phyloP scores from a whole-genome alignment of 2,113 vertebrate species.

The Naja naja region DNA sequence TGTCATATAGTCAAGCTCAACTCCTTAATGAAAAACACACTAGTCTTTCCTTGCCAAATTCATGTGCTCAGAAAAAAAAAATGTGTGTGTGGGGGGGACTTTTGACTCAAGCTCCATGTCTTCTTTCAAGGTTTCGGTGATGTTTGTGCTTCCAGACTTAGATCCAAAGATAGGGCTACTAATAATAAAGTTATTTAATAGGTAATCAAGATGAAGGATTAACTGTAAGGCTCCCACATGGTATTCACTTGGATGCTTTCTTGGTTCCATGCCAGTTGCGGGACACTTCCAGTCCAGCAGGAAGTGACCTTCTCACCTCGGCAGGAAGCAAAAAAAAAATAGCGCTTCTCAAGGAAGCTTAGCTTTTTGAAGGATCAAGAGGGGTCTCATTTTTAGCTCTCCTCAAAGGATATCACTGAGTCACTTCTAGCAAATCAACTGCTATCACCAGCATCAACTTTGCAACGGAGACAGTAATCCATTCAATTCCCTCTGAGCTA shows the following conservation, averaged over 20 bases:
- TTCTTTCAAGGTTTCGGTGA: neutral
- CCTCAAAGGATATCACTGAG: neutral
- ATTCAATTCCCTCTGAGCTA: neutral
- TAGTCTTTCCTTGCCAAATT: neutral
- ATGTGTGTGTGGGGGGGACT: neutral
- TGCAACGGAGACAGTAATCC: neutral
- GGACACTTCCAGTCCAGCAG: slow-evolving; percentile 26
- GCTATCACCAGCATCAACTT: neutral
- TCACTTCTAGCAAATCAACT: slow-evolving; percentile 10
- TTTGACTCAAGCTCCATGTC: neutral
- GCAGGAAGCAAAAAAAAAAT: neutral
- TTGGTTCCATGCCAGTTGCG: slow-evolving; percentile 14
- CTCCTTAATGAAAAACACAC: slow-evolving; percentile 53
- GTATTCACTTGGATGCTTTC: neutral
- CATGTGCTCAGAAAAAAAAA: slow-evolving; percentile 27
- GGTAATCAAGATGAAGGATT: slow-evolving; percentile 4
- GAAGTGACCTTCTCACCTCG: slow-evolving; percentile 35
- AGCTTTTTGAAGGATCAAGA: neutral
- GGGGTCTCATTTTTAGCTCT: neutral
- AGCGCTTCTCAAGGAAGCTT: slow-evolving; percentile 23
- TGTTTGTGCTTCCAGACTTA: slow-evolving; percentile 14
- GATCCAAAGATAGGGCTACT: neutral
- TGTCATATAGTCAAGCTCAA: slow-evolving; percentile 43
- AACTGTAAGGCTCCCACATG: neutral
- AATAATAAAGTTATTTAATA: slow-evolving; percentile 26